Base-by-base conservation (phyloP, 2,888 invertebrate genomes). In the Pyrocoelia pectoralis region DNA sequence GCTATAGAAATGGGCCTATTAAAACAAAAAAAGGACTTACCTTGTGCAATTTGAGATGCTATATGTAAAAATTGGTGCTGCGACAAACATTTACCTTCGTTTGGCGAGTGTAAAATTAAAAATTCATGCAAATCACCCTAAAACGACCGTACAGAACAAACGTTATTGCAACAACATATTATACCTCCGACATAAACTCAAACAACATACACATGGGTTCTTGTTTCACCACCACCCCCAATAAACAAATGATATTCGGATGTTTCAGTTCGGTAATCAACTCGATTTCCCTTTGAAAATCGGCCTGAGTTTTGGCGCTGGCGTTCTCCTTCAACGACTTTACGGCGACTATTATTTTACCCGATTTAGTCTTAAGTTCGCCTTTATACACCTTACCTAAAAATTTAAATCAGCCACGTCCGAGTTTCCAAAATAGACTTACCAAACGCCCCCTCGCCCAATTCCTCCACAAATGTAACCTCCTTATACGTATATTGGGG, bases 401-500 rank as follows among this genome's bases (percentile, higher is more conserved):
- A 2, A 33, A 43, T 49, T 52, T 9, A n/a, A 56, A 62, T 18
- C 29, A 14, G 49, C 48, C 13, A 53, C n/a, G 43, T n/a, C n/a
- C n/a, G n/a, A n/a, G n/a, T n/a, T n/a, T n/a, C 29, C 12, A 51
- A 13, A 19, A 53, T 9, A 56, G 40, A 49, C 79, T 81, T 83
- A 81, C 98, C 98, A 80, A 97, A 98, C 24, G 97, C 96, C 9
- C 98, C 97, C 83, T 97, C 97, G 15, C 97, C 97, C 24, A 98
- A 83, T 80, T 97, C 95, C 78, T 96, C 94, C 49, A 95, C 85
- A 77, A 97, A 94, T 68, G 90, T 87, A 0, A 95, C 91, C 79
- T 94, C 92, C 62, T 92, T 89, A 63, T 95, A 84, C 0, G 93
- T 91, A 78, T 94, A 95, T 74, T 97, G 96, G 1, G 94, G 90